Evolutionary conservation across 2,888 invertebrate genomes (phyloP).

Genomic region (Lycaena phlaeas): DNA sequence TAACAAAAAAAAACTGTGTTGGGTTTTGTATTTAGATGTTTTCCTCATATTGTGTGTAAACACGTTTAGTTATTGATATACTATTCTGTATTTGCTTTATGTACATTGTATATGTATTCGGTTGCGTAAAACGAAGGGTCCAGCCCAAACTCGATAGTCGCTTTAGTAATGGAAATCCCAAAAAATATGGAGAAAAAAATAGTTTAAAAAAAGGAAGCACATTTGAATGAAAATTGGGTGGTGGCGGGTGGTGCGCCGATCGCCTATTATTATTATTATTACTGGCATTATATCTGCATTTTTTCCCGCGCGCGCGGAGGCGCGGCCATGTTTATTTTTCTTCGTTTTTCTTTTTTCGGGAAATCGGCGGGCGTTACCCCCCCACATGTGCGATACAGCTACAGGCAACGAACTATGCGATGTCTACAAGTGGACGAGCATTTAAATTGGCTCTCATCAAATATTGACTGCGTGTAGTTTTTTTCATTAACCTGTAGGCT

Average conservation of each 20-base stretch:
- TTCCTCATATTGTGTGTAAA: not conserved
- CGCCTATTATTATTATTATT: constrained; percentile 72
- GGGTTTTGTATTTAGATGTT: not conserved
- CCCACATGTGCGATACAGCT: constrained; percentile 38
- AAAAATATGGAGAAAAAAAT: constrained; percentile 64
- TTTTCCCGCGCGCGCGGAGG: constrained; percentile 62
- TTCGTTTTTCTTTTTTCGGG: constrained; percentile 61
- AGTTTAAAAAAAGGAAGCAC: constrained; percentile 58
- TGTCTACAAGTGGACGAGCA: constrained; percentile 72
- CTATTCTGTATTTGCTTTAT: not conserved
- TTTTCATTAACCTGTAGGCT: constrained; percentile 62
- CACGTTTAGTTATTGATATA: not conserved
- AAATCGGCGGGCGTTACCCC: constrained; percentile 47
- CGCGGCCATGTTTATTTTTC: constrained; percentile 63
- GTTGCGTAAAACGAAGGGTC: not conserved
- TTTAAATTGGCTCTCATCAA: constrained; percentile 73
- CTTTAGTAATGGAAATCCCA: constrained; percentile 67
- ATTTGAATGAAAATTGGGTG: constrained; percentile 71
- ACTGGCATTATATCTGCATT: constrained; percentile 71
- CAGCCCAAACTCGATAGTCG: constrained; percentile 31
- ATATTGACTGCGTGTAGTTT: constrained; percentile 70
- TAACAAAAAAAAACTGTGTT: not conserved
- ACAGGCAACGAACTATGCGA: constrained; percentile 60
- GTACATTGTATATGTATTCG: not conserved
- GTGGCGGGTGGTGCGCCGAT: constrained; percentile 55